phyloP scores from a whole-genome alignment of 1,140 invertebrate genomes.

The Homalodisca vitripennis region DNA sequence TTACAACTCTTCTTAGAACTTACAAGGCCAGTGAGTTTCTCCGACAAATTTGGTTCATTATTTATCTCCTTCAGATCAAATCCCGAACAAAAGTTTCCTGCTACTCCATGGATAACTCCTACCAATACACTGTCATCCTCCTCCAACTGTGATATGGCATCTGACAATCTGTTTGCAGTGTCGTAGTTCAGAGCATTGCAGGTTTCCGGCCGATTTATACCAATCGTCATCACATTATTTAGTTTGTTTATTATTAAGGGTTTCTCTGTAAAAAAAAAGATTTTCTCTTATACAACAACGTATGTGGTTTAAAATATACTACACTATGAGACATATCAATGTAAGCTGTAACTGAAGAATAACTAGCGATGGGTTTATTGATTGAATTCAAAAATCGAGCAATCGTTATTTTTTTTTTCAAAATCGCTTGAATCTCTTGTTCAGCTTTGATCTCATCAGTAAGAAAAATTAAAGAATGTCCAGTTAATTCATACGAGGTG shows the following conservation, averaged over 20 bases:
- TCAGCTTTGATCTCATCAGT: too few species aligned
- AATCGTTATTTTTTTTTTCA: too few species aligned
- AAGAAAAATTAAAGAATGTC: too few species aligned
- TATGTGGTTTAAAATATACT: too few species aligned
- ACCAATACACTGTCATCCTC: slow-evolving; percentile 55
- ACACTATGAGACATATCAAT: too few species aligned
- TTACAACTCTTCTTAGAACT: too few species aligned
- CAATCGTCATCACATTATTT: slow-evolving; percentile 57
- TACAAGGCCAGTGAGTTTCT: slow-evolving; percentile 32
- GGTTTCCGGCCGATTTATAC: slow-evolving; percentile 80
- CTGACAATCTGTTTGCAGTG: slow-evolving; percentile 63
- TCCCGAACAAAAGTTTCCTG: slow-evolving; percentile 91
- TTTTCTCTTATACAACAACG: too few species aligned
- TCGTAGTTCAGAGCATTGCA: slow-evolving; percentile 75
- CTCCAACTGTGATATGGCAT: slow-evolving; percentile 78
- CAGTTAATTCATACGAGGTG: too few species aligned
- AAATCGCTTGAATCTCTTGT: too few species aligned
- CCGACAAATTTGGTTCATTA: slow-evolving; percentile 38
- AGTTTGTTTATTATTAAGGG: slow-evolving; percentile 40
- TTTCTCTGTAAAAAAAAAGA: slow-evolving; percentile 14
- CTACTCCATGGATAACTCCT: slow-evolving; percentile 58
- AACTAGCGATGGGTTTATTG: too few species aligned
- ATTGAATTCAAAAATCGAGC: too few species aligned
- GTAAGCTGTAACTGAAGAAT: too few species aligned
- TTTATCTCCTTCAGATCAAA: slow-evolving; percentile 55